Conservation (phyloP, 2,888 invertebrate genomes). For the Brachycybe producta region DNA sequence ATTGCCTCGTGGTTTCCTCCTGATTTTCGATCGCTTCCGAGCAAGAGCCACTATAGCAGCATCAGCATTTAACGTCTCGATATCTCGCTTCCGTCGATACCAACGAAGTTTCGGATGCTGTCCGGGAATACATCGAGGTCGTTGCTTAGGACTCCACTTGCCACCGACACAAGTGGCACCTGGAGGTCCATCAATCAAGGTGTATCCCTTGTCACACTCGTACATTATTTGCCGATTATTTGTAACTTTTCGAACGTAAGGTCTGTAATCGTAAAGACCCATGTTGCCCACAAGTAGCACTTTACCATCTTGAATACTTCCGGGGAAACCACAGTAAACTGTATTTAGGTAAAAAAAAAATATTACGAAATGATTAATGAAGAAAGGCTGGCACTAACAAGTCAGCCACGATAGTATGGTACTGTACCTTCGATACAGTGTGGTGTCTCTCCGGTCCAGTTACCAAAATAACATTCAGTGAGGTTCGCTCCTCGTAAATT, state of each 20-base stretch:
- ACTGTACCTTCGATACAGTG: slow-evolving; percentile 49
- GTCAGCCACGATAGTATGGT: neutral
- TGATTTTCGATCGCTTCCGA: slow-evolving; percentile 5
- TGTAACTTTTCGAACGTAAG: slow-evolving; percentile 71
- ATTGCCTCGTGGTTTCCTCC: slow-evolving; percentile 7
- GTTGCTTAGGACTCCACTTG: slow-evolving; percentile 76
- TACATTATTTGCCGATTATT: slow-evolving; percentile 93
- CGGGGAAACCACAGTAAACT: slow-evolving; percentile 87
- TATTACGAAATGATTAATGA: neutral
- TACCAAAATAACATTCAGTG: slow-evolving; percentile 79
- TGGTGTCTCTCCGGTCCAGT: slow-evolving; percentile 83
- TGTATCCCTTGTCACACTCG: slow-evolving; percentile 84
- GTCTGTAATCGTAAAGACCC: slow-evolving; percentile 88
- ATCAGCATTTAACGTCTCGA: slow-evolving; percentile 7
- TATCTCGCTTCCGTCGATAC: slow-evolving; percentile 51
- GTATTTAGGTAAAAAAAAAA: slow-evolving; percentile 18
- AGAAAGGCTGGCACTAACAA: too few species aligned
- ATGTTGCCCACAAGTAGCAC: slow-evolving; percentile 86
- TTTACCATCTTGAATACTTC: slow-evolving; percentile 74
- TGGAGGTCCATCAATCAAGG: slow-evolving; percentile 70
- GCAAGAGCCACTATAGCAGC: slow-evolving; percentile 1
- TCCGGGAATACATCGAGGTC: slow-evolving; percentile 67
- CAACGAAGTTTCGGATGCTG: slow-evolving; percentile 76
- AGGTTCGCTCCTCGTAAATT: slow-evolving; percentile 65
- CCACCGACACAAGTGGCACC: slow-evolving; percentile 93